Conservation (phyloP, 2,888 invertebrate species). For the Netelia fuscicornis region DNA sequence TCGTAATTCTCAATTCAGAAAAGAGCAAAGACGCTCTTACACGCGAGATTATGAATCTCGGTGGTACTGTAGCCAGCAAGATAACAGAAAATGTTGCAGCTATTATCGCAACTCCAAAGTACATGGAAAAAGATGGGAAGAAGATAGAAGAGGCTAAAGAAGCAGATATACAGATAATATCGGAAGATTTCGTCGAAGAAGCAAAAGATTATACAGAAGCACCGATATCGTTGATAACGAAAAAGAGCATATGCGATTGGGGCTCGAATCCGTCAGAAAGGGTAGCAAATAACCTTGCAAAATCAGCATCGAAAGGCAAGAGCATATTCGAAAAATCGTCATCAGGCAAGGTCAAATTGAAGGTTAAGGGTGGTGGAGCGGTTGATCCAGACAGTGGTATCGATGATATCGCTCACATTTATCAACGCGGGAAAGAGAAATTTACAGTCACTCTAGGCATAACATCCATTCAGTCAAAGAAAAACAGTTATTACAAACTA, state of each 20-base stretch:
- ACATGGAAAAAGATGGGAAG: constrained; percentile 89
- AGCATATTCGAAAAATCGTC: constrained; percentile 87
- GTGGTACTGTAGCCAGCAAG: constrained; percentile 90
- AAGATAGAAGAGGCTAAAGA: constrained; percentile 89
- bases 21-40: constrained; percentile 88
- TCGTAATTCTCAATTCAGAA: constrained; percentile 88
- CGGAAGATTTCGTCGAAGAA: constrained; percentile 90
- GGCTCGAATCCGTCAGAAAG: constrained; percentile 89
- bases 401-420: constrained; percentile 92
- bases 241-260: constrained; percentile 93
- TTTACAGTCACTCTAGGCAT: constrained; percentile 93
- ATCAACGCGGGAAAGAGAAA: constrained; percentile 87
- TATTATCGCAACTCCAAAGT: constrained; percentile 90
- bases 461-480: constrained; percentile 94
- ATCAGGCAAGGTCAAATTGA: constrained; percentile 88
- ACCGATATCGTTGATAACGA: constrained; percentile 88
- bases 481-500: constrained; percentile 97
- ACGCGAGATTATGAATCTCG: constrained; percentile 89
- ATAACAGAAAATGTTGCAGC: constrained; percentile 89
- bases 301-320: constrained; percentile 87
- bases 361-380: constrained; percentile 92
- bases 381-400: constrained; percentile 97
- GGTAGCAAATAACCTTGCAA: constrained; percentile 86
- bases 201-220: constrained; percentile 88
- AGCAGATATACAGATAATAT: constrained; percentile 92